These are phyloP conservation scores for Pelvicachromis taeniatus DNA, from an alignment of 2,113 vertebrate species.

Conservation along the genomic window DNA sequence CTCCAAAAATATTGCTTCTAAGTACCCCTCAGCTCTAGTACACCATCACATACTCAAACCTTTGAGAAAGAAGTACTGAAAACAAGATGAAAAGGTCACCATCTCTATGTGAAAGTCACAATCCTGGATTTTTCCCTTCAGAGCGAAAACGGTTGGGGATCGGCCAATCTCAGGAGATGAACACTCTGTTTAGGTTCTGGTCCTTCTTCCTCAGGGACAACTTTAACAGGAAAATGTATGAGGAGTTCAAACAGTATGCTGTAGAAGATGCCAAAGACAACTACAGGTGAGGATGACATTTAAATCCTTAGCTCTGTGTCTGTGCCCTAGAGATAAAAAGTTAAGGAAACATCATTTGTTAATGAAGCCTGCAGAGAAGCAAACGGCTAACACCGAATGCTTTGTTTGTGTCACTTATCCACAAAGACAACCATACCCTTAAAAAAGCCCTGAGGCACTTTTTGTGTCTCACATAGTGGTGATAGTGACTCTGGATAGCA, in stretches of 20 bases:
- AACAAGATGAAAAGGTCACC: neutral
- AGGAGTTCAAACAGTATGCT: slow-evolving; percentile 89
- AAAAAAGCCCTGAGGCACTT: neutral
- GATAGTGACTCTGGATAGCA: neutral
- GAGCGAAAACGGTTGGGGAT: slow-evolving; percentile 92
- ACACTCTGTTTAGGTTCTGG: slow-evolving; percentile 98
- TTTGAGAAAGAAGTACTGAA: neutral
- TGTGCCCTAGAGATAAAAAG: neutral
- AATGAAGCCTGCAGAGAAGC: neutral
- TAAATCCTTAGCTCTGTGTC: neutral
- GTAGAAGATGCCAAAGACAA: slow-evolving; percentile 92
- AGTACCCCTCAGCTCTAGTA: neutral
- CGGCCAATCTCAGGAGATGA: slow-evolving; percentile 98
- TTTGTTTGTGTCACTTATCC: neutral
- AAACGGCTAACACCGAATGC: neutral
- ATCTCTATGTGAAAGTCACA: neutral
- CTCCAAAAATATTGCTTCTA: neutral
- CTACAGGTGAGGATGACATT: slow-evolving; percentile 80
- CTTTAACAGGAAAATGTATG: slow-evolving; percentile 97
- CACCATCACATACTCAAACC: neutral
- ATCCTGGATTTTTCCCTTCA: slow-evolving; percentile 33
- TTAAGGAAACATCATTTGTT: neutral
- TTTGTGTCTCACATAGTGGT: neutral
- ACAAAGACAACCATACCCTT: neutral
- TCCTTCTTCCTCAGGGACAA: slow-evolving; percentile 97